Evolutionary conservation across 2,888 invertebrate genomes (phyloP).

Genomic region (Euspilapteryx auroguttella): DNA sequence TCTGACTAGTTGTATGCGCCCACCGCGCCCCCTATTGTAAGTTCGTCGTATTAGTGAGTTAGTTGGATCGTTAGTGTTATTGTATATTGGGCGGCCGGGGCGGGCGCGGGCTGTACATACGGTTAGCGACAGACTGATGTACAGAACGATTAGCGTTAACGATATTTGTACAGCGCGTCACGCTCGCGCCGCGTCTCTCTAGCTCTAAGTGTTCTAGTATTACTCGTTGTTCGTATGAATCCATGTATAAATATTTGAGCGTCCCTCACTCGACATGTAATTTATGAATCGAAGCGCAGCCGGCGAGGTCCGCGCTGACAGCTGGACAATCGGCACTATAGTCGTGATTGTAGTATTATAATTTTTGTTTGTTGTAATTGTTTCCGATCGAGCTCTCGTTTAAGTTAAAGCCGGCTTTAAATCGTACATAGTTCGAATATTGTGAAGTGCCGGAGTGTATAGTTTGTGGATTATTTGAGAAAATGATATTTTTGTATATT

Average conservation of each 20-base stretch:
- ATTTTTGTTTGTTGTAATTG: slow-evolving; percentile 40
- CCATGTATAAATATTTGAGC: slow-evolving; percentile 61
- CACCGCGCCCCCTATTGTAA: slow-evolving; percentile 12
- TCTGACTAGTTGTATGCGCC: slow-evolving; percentile 10
- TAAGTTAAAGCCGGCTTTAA: slow-evolving; percentile 54
- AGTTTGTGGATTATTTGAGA: slow-evolving; percentile 53
- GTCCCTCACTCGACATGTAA: slow-evolving; percentile 57
- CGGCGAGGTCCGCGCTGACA: slow-evolving; percentile 42
- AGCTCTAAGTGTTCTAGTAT: slow-evolving; percentile 59
- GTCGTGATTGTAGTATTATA: slow-evolving; percentile 43
- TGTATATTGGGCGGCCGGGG: slow-evolving; percentile 8
- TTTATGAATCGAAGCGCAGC: slow-evolving; percentile 52
- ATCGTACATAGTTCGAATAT: slow-evolving; percentile 54
- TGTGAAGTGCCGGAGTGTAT: slow-evolving; percentile 55
- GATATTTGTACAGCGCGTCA: slow-evolving; percentile 46
- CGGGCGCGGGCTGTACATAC: slow-evolving; percentile 27
- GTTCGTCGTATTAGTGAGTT: slow-evolving; percentile 11
- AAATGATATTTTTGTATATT: slow-evolving; percentile 62
- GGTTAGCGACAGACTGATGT: slow-evolving; percentile 46
- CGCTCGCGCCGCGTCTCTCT: slow-evolving; percentile 28
- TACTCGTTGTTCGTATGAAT: slow-evolving; percentile 61
- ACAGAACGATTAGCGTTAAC: slow-evolving; percentile 38
- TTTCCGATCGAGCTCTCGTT: slow-evolving; percentile 56
- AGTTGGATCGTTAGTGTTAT: slow-evolving; percentile 7
- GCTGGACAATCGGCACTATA: slow-evolving; percentile 60